Base-by-base conservation (phyloP, 2,888 invertebrate genomes). In the Galerucella pusilla region DNA sequence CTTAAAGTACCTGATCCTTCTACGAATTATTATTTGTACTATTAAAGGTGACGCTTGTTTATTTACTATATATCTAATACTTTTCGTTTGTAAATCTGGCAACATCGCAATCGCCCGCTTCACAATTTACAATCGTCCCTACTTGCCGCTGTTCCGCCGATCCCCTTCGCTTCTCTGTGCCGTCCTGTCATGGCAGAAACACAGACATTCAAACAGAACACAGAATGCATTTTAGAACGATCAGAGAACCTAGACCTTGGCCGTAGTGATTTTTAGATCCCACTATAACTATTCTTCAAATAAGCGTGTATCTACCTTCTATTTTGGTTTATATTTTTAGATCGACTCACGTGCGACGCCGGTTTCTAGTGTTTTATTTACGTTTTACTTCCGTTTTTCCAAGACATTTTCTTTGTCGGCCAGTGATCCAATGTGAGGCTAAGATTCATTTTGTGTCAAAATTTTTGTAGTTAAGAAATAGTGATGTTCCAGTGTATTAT, bases 401-500 rank as follows among this genome's bases (percentile, higher is more conserved):
- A 76, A 69, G 61, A 75, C 73, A 61, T 68, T 69, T 73, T 63
- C 52, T 77, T 75, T 73, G 45, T 73, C 70, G 70, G 68, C 61
- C 68, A 28, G 73, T 66, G 60, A 61, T 54, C 46, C 66, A 67
- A 74, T 70, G 70, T 61, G 60, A 76, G 11, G 73, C 28, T 57
- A 49, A 66, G 59, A 60, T 59, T 73, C 11, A 66, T 70, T 65
- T 66, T 70, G 75, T 66, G 54, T 69, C 14, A 46, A 60, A 20
- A 57, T 2, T 20, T 57, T 57, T 57, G 16, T 52, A 25, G n/a
- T 66, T 46, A 59, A 66, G 49, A 70, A 70, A 67, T 63, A 79
- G 81, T 84, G 85, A 94, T 94, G 94, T 94, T 94, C 89, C 94
- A 94, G 90, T 94, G 94, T 88, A 94, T 94, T 85, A 94, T 94